Evolutionary conservation across 2,888 invertebrate species (phyloP).

Genomic region (Drosophila nr. medialis): DNA sequence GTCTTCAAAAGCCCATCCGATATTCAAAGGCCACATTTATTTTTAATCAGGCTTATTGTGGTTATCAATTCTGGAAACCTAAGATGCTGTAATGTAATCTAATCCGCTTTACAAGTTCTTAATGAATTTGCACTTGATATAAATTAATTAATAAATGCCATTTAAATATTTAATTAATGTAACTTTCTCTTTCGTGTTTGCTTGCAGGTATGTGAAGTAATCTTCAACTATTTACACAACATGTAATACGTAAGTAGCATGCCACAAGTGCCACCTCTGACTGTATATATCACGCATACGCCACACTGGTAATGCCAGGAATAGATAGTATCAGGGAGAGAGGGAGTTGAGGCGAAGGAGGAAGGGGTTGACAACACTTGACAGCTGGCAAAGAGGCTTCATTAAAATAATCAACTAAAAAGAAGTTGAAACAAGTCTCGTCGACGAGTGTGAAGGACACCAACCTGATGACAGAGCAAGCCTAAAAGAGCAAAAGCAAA

Average conservation of each 20-base stretch:
- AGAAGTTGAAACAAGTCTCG: slow-evolving; percentile 37
- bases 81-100: not conserved
- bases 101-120: not conserved
- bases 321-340: not conserved
- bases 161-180: slow-evolving; percentile 37
- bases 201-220: slow-evolving; percentile 70
- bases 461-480: slow-evolving; percentile 26
- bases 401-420: slow-evolving; percentile 68
- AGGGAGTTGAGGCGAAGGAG: not conserved
- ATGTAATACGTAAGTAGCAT: slow-evolving; percentile 55
- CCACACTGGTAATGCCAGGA: slow-evolving; percentile 9
- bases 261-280: slow-evolving; percentile 31
- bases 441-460: slow-evolving; percentile 42
- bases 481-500: slow-evolving; percentile 37
- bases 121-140: not conserved
- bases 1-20: not conserved
- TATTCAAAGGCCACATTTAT: not conserved
- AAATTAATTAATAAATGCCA: not conserved
- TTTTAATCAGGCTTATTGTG: not conserved
- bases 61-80: not conserved
- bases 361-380: slow-evolving; percentile 24
- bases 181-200: slow-evolving; percentile 33
- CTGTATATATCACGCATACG: slow-evolving; percentile 39
- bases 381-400: slow-evolving; percentile 54
- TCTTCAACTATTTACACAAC: slow-evolving; percentile 22